These are phyloP conservation scores for Proisotoma minuta DNA, from an alignment of 2,888 invertebrate genomes.

Conservation along the genomic window DNA sequence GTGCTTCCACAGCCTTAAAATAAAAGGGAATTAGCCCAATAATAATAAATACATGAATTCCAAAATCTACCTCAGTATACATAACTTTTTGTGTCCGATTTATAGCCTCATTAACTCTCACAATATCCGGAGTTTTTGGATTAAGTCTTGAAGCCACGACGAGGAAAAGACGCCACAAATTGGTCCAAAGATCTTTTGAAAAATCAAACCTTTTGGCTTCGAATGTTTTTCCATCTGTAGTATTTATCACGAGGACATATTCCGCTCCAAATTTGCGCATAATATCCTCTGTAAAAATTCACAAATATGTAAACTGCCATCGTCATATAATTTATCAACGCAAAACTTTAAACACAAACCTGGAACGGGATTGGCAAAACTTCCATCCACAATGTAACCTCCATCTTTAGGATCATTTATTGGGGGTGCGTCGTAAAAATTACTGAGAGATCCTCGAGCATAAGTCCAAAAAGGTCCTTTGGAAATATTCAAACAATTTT, in stretches of 20 bases:
- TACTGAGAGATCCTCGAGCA: conserved; percentile 17
- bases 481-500: background rate
- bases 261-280: conserved; percentile 25
- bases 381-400: conserved; percentile 24
- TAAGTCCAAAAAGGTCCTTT: conserved; percentile 26
- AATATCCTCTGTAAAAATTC: conserved; percentile 16
- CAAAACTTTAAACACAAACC: conserved; percentile 10
- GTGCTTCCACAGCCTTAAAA: background rate
- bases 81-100: conserved; percentile 1
- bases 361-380: conserved; percentile 24
- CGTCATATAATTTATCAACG: background rate
- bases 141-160: background rate
- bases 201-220: background rate
- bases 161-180: background rate
- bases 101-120: background rate
- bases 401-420: conserved; percentile 26
- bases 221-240: conserved; percentile 12
- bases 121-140: background rate
- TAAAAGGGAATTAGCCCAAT: background rate
- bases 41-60: background rate
- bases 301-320: background rate
- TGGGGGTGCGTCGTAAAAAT: conserved; percentile 14
- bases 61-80: background rate
- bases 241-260: conserved; percentile 26
- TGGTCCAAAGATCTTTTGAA: background rate